phyloP scores from a whole-genome alignment of 2,888 invertebrate species.

The Pristionchus arcanus region DNA sequence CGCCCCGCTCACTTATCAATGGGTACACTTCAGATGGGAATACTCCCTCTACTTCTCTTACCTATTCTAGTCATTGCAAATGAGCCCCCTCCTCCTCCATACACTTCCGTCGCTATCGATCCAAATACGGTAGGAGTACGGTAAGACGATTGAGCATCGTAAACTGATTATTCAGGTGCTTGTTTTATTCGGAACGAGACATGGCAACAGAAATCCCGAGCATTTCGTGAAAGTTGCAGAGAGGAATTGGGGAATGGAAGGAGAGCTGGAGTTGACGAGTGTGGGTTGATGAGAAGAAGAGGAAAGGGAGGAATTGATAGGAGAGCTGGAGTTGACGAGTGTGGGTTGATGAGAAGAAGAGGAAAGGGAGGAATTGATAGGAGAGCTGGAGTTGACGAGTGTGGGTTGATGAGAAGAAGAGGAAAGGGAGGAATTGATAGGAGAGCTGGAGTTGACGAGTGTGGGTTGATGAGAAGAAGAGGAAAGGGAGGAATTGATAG shows the following conservation, averaged over 20 bases:
- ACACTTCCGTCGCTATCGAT: slow-evolving; percentile 1
- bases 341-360: slow-evolving; percentile 27
- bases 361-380: slow-evolving; percentile 64
- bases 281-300: slow-evolving; percentile 27
- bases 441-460: slow-evolving; percentile 63
- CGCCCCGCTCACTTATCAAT: not conserved
- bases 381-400: slow-evolving; percentile 63
- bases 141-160: not conserved
- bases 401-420: slow-evolving; percentile 27
- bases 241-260: slow-evolving; percentile 63
- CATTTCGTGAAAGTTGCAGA: slow-evolving; percentile 56
- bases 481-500: slow-evolving; percentile 64
- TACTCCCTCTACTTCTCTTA: slow-evolving; percentile 3
- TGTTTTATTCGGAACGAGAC: slow-evolving; percentile 59
- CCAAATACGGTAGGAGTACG: slow-evolving; percentile 44
- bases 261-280: slow-evolving; percentile 63
- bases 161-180: not conserved
- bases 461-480: slow-evolving; percentile 27
- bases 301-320: slow-evolving; percentile 64
- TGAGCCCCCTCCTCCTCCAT: not conserved
- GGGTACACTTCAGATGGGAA: not conserved
- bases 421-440: slow-evolving; percentile 64
- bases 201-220: slow-evolving; percentile 69
- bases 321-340: slow-evolving; percentile 63
- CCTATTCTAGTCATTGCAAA: not conserved